Evolutionary conservation across 2,797 vertebrate genomes (phyloP).

Genomic region (Sorex maritimensis): DNA sequence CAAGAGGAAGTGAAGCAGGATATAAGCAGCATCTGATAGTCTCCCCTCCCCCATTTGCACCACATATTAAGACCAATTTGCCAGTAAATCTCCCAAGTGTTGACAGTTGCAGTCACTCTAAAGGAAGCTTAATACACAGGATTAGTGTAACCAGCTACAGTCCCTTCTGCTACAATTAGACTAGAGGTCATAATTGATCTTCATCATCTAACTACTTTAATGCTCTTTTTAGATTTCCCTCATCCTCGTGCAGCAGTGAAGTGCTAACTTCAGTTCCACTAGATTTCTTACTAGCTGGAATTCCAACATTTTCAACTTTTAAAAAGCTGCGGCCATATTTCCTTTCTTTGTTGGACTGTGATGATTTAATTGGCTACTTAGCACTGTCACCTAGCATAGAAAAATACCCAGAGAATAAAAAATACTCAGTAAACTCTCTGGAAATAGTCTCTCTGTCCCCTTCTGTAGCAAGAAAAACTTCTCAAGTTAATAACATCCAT

Average conservation of each 20-base stretch:
- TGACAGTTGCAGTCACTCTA: neutral
- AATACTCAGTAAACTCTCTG: neutral
- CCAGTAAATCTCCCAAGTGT: slow-evolving; percentile 28
- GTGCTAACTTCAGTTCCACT: neutral
- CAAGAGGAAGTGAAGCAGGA: neutral
- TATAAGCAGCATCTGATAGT: neutral
- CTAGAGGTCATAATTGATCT: neutral
- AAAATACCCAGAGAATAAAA: neutral
- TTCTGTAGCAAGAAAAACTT: neutral
- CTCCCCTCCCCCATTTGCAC: neutral
- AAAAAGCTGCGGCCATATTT: neutral
- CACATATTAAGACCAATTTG: neutral
- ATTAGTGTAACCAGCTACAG: neutral
- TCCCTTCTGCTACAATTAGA: neutral
- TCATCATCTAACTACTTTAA: neutral
- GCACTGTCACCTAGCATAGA: slow-evolving; percentile 26
- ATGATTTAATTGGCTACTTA: slow-evolving; percentile 32
- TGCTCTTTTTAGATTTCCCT: neutral
- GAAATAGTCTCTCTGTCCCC: neutral
- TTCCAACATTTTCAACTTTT: neutral
- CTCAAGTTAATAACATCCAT: slow-evolving; percentile 11
- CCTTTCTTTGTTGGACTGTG: neutral
- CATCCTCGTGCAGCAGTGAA: neutral
- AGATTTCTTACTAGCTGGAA: neutral
- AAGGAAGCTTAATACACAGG: neutral